Evolutionary conservation across 2,888 invertebrate species (phyloP), one percentile per base, ranked within the genome.

Genomic region (Oscheius sp.): DNA sequence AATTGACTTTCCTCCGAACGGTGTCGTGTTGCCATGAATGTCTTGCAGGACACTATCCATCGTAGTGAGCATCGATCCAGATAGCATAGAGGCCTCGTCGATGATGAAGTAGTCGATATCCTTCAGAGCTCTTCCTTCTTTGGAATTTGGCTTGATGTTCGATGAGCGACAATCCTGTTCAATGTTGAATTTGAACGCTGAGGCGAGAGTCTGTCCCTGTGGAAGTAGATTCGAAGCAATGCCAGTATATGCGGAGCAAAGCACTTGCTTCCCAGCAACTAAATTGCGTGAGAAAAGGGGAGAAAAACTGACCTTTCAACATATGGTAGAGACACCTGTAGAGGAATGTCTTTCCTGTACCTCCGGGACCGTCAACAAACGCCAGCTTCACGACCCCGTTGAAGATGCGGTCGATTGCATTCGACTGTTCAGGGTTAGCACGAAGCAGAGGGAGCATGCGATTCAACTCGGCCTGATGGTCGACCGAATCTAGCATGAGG

Each of bases 21-120:
- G 77, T 1, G 11, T 0, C 50, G 62, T 60, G 13, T 42, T 59
- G 13, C 55, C 33, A 2, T 50, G 70, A 9, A 76, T 21, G 29
- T 79, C 79, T 13, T 70, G 37, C 13, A 79, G 70, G 2, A 76
- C 35, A 1, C 32, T 29, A 63, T 76, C 74, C 5, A 73, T 57
- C 1, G 74, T 60, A 9, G 72, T 70, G 47, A 79, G 63, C 5
- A 71, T 29, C 1, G 51, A 2, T 51, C 68, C 53, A 4, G 77
- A 73, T 11, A n/a, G 11, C 79, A 79, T 79, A 9, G 75, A 65
- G 9, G 63, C 57, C 32, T 76, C 76, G 21, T 79, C 75, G 32
- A 68, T 33, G 13, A 75, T 53, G 62, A 75, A n/a, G 11, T 70
- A 48, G 2, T 70, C 53, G 13, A 35, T 55, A 3, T 33, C 62